Percentiles rank a stretch among this genome's conserved stretches.
phyloP scores from a whole-genome alignment of 2,113 vertebrate species.

The Cettia cetti region DNA sequence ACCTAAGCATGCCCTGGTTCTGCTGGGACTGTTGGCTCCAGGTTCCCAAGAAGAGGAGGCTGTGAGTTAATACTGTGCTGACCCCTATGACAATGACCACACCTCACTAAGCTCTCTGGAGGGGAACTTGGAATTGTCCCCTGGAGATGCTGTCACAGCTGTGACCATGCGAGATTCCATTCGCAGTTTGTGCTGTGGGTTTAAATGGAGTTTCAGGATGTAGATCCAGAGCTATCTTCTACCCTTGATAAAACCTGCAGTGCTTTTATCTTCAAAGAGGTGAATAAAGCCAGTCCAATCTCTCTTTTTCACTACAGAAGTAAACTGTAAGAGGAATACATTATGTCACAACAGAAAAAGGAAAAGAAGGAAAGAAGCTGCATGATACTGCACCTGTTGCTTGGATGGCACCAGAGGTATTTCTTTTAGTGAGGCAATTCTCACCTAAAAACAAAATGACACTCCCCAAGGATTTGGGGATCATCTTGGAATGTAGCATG shows the following conservation, averaged over 20 bases:
- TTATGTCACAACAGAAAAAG: not conserved
- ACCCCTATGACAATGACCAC: not conserved
- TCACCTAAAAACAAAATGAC: too few species aligned
- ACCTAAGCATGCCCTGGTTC: not conserved
- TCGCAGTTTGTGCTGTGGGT: not conserved
- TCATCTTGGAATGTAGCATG: not conserved
- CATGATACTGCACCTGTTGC: not conserved
- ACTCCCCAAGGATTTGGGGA: not conserved
- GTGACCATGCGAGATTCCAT: rapidly evolving
- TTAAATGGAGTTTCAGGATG: not conserved
- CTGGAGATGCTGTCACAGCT: not conserved
- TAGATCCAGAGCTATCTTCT: not conserved
- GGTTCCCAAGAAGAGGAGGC: not conserved
- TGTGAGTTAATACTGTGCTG: not conserved
- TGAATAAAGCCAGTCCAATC: not conserved
- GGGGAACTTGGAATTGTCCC: not conserved
- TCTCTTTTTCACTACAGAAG: not conserved
- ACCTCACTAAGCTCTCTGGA: not conserved
- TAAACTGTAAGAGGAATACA: not conserved
- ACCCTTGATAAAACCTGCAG: not conserved
- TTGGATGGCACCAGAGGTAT: not conserved
- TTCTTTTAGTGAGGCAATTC: not conserved
- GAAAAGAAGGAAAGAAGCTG: not conserved
- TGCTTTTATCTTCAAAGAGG: not conserved
- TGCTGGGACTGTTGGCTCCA: not conserved